Conservation (phyloP, 2,797 vertebrate genomes). For the Molossus alvarezi region DNA sequence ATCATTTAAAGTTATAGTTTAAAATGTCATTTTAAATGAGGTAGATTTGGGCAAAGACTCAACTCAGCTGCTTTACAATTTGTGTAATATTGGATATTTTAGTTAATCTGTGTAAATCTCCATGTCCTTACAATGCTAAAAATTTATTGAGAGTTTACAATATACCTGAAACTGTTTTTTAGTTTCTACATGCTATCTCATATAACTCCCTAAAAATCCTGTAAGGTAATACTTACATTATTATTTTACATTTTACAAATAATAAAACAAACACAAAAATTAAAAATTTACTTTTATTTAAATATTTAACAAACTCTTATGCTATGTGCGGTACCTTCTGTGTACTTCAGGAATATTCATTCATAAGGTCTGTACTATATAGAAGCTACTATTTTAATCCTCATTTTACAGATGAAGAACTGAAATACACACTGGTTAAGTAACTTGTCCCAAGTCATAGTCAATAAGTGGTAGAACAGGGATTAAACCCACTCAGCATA, state of each 20-base stretch:
- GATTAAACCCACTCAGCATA: neutral
- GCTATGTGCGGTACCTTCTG: neutral
- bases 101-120: neutral
- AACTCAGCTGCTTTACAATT: neutral
- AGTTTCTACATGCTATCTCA: neutral
- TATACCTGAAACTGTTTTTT: neutral
- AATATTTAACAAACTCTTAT: neutral
- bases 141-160: neutral
- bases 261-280: neutral
- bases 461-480: neutral
- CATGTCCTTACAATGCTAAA: neutral
- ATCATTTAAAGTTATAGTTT: neutral
- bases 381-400: neutral
- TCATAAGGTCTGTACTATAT: neutral
- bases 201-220: neutral
- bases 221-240: neutral
- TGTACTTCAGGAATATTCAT: neutral
- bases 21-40: neutral
- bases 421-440: neutral
- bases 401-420: constrained; percentile 50
- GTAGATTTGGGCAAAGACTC: neutral
- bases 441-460: neutral
- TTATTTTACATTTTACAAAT: constrained; percentile 11
- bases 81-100: neutral
- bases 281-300: constrained; percentile 17